Conservation (phyloP, 2,113 vertebrate species). For the Puffinus mauretanicus region DNA sequence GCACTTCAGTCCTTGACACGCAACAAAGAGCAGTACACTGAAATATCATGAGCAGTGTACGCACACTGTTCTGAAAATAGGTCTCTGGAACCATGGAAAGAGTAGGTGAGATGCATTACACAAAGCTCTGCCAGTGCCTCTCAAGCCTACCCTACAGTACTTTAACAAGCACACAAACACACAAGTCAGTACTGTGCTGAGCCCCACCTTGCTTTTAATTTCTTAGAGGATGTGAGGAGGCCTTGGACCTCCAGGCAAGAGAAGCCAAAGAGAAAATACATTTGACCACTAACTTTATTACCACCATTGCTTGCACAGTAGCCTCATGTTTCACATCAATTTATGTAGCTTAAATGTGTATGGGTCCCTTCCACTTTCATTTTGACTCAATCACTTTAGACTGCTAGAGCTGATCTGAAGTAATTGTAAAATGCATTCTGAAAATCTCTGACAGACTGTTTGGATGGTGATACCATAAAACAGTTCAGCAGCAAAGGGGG, state of each 20-base stretch:
- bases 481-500: too few species aligned
- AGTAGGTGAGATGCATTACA: background rate
- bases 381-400: background rate
- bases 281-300: background rate
- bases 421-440: background rate
- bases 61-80: background rate
- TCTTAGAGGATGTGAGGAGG: background rate
- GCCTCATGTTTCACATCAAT: background rate
- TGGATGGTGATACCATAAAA: background rate
- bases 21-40: background rate
- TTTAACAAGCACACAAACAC: background rate
- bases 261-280: background rate
- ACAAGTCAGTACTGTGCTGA: background rate
- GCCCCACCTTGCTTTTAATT: background rate
- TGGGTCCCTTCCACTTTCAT: background rate
- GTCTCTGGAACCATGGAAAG: background rate
- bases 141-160: background rate
- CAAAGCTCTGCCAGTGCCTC: background rate
- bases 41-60: background rate
- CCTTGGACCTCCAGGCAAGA: background rate
- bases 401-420: too few species aligned
- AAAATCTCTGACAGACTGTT: background rate
- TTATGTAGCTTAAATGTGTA: background rate
- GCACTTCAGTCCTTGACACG: background rate
- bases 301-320: background rate